These are phyloP conservation scores for Hirtodrosophila alboralis DNA, from an alignment of 2,888 invertebrate genomes.

Conservation along the genomic window DNA sequence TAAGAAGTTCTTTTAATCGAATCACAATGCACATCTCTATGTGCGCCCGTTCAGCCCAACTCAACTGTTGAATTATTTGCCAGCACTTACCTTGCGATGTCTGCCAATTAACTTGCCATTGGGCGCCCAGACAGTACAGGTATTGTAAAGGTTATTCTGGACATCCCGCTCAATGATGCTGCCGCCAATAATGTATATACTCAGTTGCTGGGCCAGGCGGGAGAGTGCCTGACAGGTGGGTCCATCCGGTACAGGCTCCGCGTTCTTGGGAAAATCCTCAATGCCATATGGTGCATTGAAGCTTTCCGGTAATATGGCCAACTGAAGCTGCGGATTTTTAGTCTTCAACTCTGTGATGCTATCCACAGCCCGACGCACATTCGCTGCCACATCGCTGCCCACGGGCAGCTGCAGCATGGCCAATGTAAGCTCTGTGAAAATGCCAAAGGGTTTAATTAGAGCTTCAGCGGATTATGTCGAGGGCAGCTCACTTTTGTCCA, in stretches of 20 bases:
- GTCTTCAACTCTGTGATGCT: slow-evolving; percentile 69
- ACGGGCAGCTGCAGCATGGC: slow-evolving; percentile 76
- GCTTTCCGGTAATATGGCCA: slow-evolving; percentile 92
- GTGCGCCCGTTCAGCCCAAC: background rate
- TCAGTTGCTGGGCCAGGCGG: slow-evolving; percentile 89
- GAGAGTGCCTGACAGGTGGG: slow-evolving; percentile 89
- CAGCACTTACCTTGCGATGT: slow-evolving; percentile 90
- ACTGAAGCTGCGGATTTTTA: slow-evolving; percentile 79
- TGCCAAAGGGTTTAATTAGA: slow-evolving; percentile 40
- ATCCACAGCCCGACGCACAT: slow-evolving; percentile 70
- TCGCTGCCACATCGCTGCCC: slow-evolving; percentile 60
- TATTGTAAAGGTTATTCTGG: slow-evolving; percentile 90
- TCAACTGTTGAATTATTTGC: too few species aligned
- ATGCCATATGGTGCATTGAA: slow-evolving; percentile 97
- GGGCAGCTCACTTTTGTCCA: slow-evolving; percentile 44
- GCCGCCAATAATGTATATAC: slow-evolving; percentile 93
- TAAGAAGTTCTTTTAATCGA: too few species aligned
- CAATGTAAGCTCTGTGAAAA: slow-evolving; percentile 67
- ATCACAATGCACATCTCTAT: too few species aligned
- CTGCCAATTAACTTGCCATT: slow-evolving; percentile 91
- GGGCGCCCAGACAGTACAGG: slow-evolving; percentile 93
- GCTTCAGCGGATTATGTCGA: slow-evolving; percentile 21
- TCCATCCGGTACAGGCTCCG: slow-evolving; percentile 94
- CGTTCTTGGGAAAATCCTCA: slow-evolving; percentile 90
- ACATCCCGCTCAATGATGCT: slow-evolving; percentile 91